These are phyloP conservation scores for Callospermophilus lateralis DNA, from an alignment of 2,113 vertebrate genomes.

Conservation along the genomic window DNA sequence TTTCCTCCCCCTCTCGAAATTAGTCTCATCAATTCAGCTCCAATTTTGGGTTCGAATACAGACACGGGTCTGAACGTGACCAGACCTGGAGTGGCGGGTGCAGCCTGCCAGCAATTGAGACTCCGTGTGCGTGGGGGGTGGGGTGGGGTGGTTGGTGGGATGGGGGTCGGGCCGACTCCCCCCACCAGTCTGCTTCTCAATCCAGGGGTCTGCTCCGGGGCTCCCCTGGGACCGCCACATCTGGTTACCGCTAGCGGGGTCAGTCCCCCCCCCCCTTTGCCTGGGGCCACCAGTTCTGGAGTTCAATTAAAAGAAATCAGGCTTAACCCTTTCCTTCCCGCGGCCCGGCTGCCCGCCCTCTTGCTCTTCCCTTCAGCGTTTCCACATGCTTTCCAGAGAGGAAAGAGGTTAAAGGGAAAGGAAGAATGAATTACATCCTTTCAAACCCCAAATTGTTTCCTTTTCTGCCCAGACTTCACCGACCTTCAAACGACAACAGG, in stretches of 20 bases:
- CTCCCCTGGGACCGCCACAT: conserved; percentile 96
- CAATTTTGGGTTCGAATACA: conserved; percentile 90
- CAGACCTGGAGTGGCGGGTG: conserved; percentile 85
- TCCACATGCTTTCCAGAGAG: conserved; percentile 83
- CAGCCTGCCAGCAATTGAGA: conserved; percentile 82
- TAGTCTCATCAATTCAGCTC: conserved; percentile 93
- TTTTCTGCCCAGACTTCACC: conserved; percentile 84
- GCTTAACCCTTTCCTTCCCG: conserved; percentile 94
- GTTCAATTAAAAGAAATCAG: conserved; percentile 97
- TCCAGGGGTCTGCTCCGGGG: conserved; percentile 88
- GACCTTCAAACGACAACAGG: conserved; percentile 79
- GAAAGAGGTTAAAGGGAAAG: conserved; percentile 86
- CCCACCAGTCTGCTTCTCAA: conserved; percentile 86
- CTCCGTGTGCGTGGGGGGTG: conserved; percentile 82
- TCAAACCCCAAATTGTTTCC: conserved; percentile 87
- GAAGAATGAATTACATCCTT: conserved; percentile 87
- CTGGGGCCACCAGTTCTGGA: conserved; percentile 95
- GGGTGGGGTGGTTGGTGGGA: conserved; percentile 76
- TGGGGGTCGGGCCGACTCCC: conserved; percentile 71
- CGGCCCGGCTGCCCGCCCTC: conserved; percentile 10
- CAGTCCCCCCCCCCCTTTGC: conserved; percentile 94
- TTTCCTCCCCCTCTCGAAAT: conserved; percentile 87
- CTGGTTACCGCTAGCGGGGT: conserved; percentile 99
- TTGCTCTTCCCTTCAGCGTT: conserved; percentile 52
- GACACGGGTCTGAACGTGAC: conserved; percentile 88